Conservation (phyloP, 1,140 invertebrate species). For the Drosophila nigromelanica region DNA sequence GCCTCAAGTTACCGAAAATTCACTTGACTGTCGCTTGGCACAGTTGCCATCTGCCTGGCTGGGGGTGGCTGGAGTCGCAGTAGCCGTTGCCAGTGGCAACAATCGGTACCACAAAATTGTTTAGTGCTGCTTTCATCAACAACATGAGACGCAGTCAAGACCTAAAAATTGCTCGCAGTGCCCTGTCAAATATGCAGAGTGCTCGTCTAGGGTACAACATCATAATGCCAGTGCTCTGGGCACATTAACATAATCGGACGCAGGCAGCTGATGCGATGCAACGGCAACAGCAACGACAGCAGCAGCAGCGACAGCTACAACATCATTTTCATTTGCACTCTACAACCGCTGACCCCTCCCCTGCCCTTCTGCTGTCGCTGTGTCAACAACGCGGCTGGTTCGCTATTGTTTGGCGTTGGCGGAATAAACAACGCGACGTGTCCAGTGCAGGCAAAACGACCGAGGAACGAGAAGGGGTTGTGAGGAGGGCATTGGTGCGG, state of each 20-base stretch:
- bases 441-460: constrained; percentile 63
- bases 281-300: constrained; percentile 8
- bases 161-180: constrained; percentile 16
- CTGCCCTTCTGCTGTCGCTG: constrained; percentile 32
- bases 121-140: constrained; percentile 12
- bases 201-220: constrained; percentile 68
- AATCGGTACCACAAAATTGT: constrained; percentile 20
- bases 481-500: not conserved
- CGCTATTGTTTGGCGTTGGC: constrained; percentile 77
- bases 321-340: constrained; percentile 57
- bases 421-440: constrained; percentile 79
- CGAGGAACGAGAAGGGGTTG: not conserved
- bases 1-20: constrained; percentile 2
- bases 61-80: not conserved
- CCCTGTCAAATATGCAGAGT: constrained; percentile 72
- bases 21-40: constrained; percentile 12
- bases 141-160: constrained; percentile 12
- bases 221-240: constrained; percentile 71
- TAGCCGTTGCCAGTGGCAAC: constrained; percentile 11
- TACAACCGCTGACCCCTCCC: not conserved
- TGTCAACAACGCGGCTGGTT: constrained; percentile 53
- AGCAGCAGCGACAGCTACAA: constrained; percentile 49
- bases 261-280: constrained; percentile 52
- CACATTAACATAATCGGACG: constrained; percentile 78
- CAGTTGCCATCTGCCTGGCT: constrained; percentile 4